Percentiles rank a stretch among this genome's conserved stretches.
Evolutionary conservation across 2,888 invertebrate species (phyloP).

Genomic region (Catocala nupta): DNA sequence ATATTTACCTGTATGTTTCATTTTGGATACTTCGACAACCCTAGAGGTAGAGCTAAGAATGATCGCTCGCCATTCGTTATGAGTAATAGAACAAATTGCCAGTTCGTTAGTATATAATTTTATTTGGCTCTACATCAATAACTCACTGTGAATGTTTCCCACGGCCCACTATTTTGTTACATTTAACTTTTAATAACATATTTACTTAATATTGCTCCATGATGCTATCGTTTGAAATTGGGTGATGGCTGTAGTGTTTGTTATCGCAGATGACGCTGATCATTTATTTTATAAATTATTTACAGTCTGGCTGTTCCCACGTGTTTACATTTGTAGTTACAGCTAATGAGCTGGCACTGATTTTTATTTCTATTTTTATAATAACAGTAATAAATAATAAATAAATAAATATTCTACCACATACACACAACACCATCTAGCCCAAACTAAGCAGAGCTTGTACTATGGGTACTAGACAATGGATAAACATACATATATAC

Average conservation of each 20-base stretch:
- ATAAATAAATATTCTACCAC: too few relatives aligned
- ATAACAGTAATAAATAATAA: too few relatives aligned
- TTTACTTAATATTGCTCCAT: slow-evolving; percentile 10
- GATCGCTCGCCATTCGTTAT: slow-evolving; percentile 33
- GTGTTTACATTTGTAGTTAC: too few relatives aligned
- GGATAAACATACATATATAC: too few relatives aligned
- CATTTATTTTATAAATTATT: too few relatives aligned
- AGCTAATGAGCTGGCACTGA: too few relatives aligned
- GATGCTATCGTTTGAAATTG: neutral
- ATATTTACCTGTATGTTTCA: neutral
- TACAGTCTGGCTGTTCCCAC: too few relatives aligned
- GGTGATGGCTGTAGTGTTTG: neutral
- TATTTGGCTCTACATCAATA: slow-evolving; percentile 49
- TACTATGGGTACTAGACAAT: too few relatives aligned
- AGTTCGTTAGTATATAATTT: slow-evolving; percentile 31
- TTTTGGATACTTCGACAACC: slow-evolving; percentile 25
- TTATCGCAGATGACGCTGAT: too few relatives aligned
- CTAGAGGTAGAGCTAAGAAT: slow-evolving; percentile 17
- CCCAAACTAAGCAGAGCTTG: too few relatives aligned
- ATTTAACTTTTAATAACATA: slow-evolving; percentile 9
- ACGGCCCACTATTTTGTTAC: slow-evolving; percentile 34
- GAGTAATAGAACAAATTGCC: slow-evolving; percentile 42
- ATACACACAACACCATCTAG: too few relatives aligned
- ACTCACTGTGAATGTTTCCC: slow-evolving; percentile 31
- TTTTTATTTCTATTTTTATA: too few relatives aligned